phyloP scores from a whole-genome alignment of 2,888 invertebrate species.

The Cordylochernes scorpioides region DNA sequence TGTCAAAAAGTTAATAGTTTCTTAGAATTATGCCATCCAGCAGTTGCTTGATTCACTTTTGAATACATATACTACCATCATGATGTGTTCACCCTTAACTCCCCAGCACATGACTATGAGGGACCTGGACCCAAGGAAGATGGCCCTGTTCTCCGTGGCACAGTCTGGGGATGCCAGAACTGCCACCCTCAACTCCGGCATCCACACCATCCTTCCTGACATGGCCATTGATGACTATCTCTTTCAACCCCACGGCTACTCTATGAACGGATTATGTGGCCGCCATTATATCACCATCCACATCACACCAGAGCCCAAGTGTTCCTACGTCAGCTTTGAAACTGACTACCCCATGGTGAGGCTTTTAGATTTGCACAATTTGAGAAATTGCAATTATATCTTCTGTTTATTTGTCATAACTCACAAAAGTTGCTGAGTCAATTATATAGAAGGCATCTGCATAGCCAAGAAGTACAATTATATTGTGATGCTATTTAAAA shows the following conservation, averaged over 20 bases:
- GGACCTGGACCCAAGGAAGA: slow-evolving; percentile 62
- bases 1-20: no score
- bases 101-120: slow-evolving; percentile 61
- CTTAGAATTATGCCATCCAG: no score
- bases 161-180: slow-evolving; percentile 46
- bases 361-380: no score
- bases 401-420: no score
- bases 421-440: no score
- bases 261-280: slow-evolving; percentile 91
- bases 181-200: slow-evolving; percentile 80
- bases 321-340: slow-evolving; percentile 77
- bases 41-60: no score
- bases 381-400: no score
- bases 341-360: slow-evolving; percentile 41
- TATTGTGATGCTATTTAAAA: no score
- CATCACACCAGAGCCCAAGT: slow-evolving; percentile 85
- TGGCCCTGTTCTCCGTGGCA: slow-evolving; percentile 66
- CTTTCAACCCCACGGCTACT: slow-evolving; percentile 95
- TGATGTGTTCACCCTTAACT: no score
- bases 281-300: slow-evolving; percentile 99
- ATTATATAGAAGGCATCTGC: no score
- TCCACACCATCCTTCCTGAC: slow-evolving; percentile 69
- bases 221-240: slow-evolving; percentile 86
- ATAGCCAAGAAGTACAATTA: no score
- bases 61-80: no score